phyloP scores from a whole-genome alignment of 30 jellyfish, hydroid and myxozoan genomes.

The Phacellophora camtschatica region DNA sequence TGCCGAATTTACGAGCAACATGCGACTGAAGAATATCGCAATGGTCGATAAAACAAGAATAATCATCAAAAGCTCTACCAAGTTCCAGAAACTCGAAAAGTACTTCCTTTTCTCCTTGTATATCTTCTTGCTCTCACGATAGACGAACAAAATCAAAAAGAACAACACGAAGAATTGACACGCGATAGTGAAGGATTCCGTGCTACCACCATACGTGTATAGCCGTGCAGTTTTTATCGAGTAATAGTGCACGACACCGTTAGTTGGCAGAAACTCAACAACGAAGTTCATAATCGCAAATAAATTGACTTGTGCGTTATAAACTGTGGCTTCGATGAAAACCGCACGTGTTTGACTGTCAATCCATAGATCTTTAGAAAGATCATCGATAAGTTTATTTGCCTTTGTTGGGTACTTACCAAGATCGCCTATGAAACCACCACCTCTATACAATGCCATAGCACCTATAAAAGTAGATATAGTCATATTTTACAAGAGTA shows the following conservation, averaged over 20 bases:
- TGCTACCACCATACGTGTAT: slow-evolving; percentile 97
- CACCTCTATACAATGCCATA: slow-evolving; percentile 90
- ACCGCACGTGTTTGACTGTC: slow-evolving; percentile 92
- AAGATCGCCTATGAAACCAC: slow-evolving; percentile 94
- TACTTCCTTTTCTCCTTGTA: slow-evolving; percentile 74
- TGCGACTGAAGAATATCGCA: slow-evolving; percentile 83
- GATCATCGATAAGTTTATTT: slow-evolving; percentile 57
- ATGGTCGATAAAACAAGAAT: slow-evolving; percentile 66
- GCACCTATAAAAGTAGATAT: slow-evolving; percentile 48
- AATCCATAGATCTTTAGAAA: slow-evolving; percentile 65
- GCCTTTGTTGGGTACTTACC: slow-evolving; percentile 84
- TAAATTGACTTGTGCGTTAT: slow-evolving; percentile 95
- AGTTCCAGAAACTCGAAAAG: slow-evolving; percentile 90
- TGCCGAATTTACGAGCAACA: slow-evolving; percentile 88
- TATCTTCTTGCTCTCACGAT: slow-evolving; percentile 92
- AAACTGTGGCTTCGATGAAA: slow-evolving; percentile 80
- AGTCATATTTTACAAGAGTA: too few species aligned
- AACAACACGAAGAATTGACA: slow-evolving; percentile 93
- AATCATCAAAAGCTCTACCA: slow-evolving; percentile 75
- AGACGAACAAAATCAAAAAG: slow-evolving; percentile 72
- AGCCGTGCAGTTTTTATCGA: slow-evolving; percentile 89
- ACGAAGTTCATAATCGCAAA: slow-evolving; percentile 89
- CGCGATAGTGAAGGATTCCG: slow-evolving; percentile 87
- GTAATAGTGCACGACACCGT: slow-evolving; percentile 71
- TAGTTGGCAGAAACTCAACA: slow-evolving; percentile 88